Evolutionary conservation across 2,113 vertebrate species (phyloP), one percentile per base, ranked within the genome.

Genomic region (Sarotherodon lohbergeri): DNA sequence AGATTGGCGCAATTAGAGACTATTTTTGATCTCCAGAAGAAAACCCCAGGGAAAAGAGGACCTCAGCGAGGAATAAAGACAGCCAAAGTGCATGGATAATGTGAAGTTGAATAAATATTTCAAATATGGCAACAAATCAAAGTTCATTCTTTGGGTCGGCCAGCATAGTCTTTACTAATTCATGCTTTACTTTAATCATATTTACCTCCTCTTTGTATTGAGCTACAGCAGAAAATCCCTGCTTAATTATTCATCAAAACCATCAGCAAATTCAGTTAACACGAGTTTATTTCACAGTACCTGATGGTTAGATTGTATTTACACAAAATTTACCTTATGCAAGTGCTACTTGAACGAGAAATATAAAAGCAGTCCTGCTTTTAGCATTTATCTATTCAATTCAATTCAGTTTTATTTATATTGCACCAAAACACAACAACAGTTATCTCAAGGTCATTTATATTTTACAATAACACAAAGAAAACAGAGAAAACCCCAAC

Each of bases 51-150:
- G 83, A 73, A 79, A 27, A 32, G 13, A 56, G 5, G 36, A 82
- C 17, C 50, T 36, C 32, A 36, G 13, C 43, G 52, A 50, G 59
- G 84, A 78, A 52, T 85, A 71, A 55, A 80, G 5, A 80, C 13
- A 89, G 32, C 39, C 32, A 90, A 41, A 89, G 55, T 4, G 39
- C 83, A 55, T 39, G 52, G 57, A 83, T 61, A 36, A 82, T 80
- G 39, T 86, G 56, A 57, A 86, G 80, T 71, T 55, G 14, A 76
- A 41, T 36, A 87, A 84, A 90, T 46, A 83, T 81, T 83, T 88
- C 3, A 83, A 73, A 34, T 16, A 17, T 39, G 78, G 55, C 82
- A 83, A 55, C 29, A 89, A 61, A 87, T 84, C 4, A 27, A 66
- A 57, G 29, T 34, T 80, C 9, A 36, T 80, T 79, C 50, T 78